Evolutionary conservation across 2,888 invertebrate species (phyloP).

Genomic region (Schrankia costaestrigalis): DNA sequence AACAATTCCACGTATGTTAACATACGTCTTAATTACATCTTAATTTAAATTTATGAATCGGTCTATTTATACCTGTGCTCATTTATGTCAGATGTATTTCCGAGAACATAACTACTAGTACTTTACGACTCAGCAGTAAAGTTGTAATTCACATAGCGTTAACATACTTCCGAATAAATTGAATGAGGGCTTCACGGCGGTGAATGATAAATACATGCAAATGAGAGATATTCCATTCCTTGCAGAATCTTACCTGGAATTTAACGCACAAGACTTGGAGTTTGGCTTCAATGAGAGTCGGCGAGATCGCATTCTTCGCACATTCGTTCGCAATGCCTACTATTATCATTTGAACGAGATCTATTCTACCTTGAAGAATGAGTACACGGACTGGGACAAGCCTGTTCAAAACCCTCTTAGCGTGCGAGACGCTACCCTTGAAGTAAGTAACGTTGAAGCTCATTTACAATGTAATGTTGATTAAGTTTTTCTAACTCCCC

Average conservation of each 20-base stretch:
- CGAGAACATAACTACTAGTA: conserved; percentile 7
- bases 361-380: conserved; percentile 94
- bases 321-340: conserved; percentile 96
- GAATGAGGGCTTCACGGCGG: conserved; percentile 30
- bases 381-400: conserved; percentile 98
- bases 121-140: conserved; percentile 16
- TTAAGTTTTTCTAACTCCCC: too few relatives aligned
- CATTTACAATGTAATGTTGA: background rate
- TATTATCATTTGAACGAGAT: conserved; percentile 97
- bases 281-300: conserved; percentile 95
- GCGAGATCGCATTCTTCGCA: conserved; percentile 92
- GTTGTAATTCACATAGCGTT: conserved; percentile 26
- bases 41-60: conserved; percentile 36
- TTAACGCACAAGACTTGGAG: conserved; percentile 91
- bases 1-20: conserved; percentile 20
- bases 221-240: conserved; percentile 54
- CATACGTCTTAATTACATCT: conserved; percentile 33
- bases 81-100: conserved; percentile 19
- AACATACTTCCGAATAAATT: conserved; percentile 28
- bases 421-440: conserved; percentile 91
- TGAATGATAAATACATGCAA: conserved; percentile 55
- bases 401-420: conserved; percentile 92
- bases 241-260: conserved; percentile 90
- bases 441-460: conserved; percentile 62
- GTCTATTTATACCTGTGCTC: conserved; percentile 34